phyloP scores from a whole-genome alignment of 2,113 vertebrate species.

The Aleadryas rufinucha region DNA sequence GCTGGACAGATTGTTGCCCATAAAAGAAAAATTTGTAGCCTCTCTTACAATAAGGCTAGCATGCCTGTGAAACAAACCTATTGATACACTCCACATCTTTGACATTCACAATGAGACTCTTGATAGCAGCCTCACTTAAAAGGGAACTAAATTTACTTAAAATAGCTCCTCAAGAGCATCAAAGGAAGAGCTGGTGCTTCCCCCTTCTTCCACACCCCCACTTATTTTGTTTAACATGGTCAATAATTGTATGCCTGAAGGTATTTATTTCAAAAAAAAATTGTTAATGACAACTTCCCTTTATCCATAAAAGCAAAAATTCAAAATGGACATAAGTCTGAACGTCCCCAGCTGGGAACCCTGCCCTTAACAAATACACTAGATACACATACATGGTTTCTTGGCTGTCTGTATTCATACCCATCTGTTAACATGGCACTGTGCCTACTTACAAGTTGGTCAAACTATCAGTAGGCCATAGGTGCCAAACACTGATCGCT shows the following conservation, averaged over 20 bases:
- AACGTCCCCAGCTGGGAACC: slow-evolving; percentile 70
- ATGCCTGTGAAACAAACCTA: neutral
- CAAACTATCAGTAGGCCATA: slow-evolving; percentile 77
- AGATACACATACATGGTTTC: slow-evolving; percentile 75
- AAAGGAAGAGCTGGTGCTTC: neutral
- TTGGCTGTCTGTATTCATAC: slow-evolving; percentile 68
- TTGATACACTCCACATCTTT: neutral
- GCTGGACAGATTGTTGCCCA: neutral
- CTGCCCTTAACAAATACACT: slow-evolving; percentile 74
- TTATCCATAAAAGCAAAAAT: slow-evolving; percentile 69
- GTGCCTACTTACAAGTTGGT: slow-evolving; percentile 78
- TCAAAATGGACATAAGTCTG: slow-evolving; percentile 74
- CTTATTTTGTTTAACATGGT: neutral
- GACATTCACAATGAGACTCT: neutral
- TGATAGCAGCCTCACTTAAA: neutral
- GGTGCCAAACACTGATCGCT: slow-evolving; percentile 75
- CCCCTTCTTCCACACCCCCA: neutral
- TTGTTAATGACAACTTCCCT: slow-evolving; percentile 54
- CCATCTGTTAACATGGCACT: slow-evolving; percentile 75
- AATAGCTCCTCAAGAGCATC: neutral
- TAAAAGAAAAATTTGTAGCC: neutral
- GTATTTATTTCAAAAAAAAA: slow-evolving; percentile 7
- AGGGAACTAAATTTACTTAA: neutral
- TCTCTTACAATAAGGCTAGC: neutral
- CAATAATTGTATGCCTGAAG: slow-evolving; percentile 20